These are phyloP conservation scores for Eutrigla gurnardus DNA, from an alignment of 2,797 vertebrate genomes.

Conservation along the genomic window DNA sequence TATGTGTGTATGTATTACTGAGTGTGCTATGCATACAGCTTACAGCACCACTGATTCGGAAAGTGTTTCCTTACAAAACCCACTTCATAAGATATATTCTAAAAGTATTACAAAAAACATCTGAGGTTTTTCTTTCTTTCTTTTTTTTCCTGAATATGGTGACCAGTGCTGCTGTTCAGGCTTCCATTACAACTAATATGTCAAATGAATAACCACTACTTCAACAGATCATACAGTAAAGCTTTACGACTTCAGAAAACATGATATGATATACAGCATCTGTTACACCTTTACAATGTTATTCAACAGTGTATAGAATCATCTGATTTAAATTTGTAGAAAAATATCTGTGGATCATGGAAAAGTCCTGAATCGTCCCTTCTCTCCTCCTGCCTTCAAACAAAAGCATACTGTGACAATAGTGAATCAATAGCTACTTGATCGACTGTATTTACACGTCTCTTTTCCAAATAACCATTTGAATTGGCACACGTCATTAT, in stretches of 20 bases:
- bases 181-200: conserved; percentile 80
- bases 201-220: conserved; percentile 82
- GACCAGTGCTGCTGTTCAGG: conserved; percentile 82
- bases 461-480: conserved; percentile 75
- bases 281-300: conserved; percentile 86
- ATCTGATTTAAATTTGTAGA: conserved; percentile 87
- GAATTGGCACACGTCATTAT: conserved; percentile 79
- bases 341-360: conserved; percentile 87
- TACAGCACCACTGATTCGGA: conserved; percentile 81
- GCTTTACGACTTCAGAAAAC: conserved; percentile 82
- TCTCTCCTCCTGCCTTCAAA: conserved; percentile 82
- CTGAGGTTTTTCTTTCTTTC: conserved; percentile 73
- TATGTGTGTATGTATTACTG: conserved; percentile 76
- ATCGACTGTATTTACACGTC: conserved; percentile 79
- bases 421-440: conserved; percentile 79
- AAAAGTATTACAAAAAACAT: conserved; percentile 86
- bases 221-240: conserved; percentile 83
- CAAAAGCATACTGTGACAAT: conserved; percentile 80
- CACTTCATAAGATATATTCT: conserved; percentile 84
- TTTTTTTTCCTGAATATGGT: conserved; percentile 81
- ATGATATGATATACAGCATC: conserved; percentile 85
- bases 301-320: conserved; percentile 87
- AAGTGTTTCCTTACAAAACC: conserved; percentile 84
- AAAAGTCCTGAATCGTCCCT: conserved; percentile 85
- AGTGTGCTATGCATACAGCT: conserved; percentile 80